These are phyloP conservation scores for Hydrolagus affinis DNA, from an alignment of 2,113 vertebrate genomes.

Conservation along the genomic window DNA sequence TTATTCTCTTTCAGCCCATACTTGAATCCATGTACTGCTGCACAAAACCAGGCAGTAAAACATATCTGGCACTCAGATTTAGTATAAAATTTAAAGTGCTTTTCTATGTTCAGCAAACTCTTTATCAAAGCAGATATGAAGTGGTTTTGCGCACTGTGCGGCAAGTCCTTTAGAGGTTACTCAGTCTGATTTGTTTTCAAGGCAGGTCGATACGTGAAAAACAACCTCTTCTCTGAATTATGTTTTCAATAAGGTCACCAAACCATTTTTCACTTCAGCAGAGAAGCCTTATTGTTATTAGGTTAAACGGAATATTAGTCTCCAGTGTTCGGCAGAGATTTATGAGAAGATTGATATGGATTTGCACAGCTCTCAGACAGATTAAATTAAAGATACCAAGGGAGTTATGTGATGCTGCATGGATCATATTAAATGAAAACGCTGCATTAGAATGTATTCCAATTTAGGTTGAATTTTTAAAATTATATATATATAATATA, in stretches of 20 bases:
- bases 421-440: constrained; percentile 49
- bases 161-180: constrained; percentile 7
- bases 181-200: constrained; percentile 8
- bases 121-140: not conserved
- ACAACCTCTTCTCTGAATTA: constrained; percentile 19
- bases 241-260: constrained; percentile 35
- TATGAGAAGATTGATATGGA: constrained; percentile 42
- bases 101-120: not conserved
- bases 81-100: not conserved
- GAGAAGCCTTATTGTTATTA: constrained; percentile 38
- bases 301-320: constrained; percentile 45
- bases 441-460: constrained; percentile 35
- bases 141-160: not conserved
- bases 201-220: constrained; percentile 6
- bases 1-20: no score
- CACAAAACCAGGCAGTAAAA: no score
- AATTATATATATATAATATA: not conserved
- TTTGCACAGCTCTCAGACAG: constrained; percentile 46
- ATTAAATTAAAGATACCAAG: constrained; percentile 49
- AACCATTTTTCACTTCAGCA: constrained; percentile 25
- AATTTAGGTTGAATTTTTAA: not conserved
- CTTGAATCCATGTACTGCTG: no score
- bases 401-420: constrained; percentile 42
- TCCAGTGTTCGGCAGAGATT: constrained; percentile 47
- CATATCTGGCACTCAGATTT: not conserved